Base-by-base conservation (phyloP, 2,113 vertebrate species). In the Thermophis baileyi region DNA sequence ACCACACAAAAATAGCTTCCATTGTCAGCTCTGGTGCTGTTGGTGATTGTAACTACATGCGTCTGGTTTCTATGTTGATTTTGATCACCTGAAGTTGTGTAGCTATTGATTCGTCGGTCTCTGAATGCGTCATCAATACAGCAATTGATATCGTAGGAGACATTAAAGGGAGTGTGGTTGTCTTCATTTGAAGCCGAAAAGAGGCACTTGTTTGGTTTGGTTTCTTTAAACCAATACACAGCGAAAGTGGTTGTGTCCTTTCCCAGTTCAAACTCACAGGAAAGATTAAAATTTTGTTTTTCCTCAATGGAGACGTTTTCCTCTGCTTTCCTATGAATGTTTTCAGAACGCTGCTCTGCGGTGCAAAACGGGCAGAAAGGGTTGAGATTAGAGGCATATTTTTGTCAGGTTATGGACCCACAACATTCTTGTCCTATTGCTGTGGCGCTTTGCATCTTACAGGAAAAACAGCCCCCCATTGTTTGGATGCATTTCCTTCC, bases 111-210 rank as follows among this genome's bases (percentile, higher is more conserved):
- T 10, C 44, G 51, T 22, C 92, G 51, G 3, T 18, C 14, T 86
- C 81, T 6, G 10, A 92, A 16, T 1, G 22, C 6, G 0, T 47
- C 18, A 69, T 35, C 54, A 89, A 92, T n/a, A 49, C 94, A 94
- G 50, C 94, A 95, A 3, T 89, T 87, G 30, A 35, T 3, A n/a
- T 95, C 85, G 1, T 20, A 11, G 1, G 30, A 35, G 46, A 81
- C 35, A 1, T 0, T 1, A 46, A 1, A 0, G 6, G 0, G 0
- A 0, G 0, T 2, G 0, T 0, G 0, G 5, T 0, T 0, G 24
- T 0, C 24, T 4, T 91, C 53, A n/a, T 22, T 50, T 3, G 47
- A 2, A 54, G 35, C 49, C 14, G 94, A 96, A 91, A 16, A 63
- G 51, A 96, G 74, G 14, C 95, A 94, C 0, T 22, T 46, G 6